Evolutionary conservation across 2,113 vertebrate species (phyloP), one percentile per base, ranked within the genome.

Genomic region (Struthio camelus): DNA sequence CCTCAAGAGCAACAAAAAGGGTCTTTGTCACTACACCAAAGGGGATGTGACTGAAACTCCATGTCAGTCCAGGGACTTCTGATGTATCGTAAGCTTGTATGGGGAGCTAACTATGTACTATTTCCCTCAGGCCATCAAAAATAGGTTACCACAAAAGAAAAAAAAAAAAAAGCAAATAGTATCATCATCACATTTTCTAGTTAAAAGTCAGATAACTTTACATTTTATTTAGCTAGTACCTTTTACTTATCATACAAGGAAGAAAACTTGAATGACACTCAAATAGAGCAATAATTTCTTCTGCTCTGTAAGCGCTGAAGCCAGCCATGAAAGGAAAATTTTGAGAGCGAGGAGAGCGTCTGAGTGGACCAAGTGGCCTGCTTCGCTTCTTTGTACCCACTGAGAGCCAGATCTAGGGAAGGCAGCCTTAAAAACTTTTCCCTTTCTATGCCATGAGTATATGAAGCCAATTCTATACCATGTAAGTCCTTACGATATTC

Each of bases 21-120:
- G 46, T 72, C 65, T 86, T 83, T 92, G 91, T 94, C 38, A 75
- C 66, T 87, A 82, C 93, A 83, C 64, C 6, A 73, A 92, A 97
- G 58, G 4, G 38, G 92, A 87, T 79, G 15, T 28, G 40, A 64
- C 40, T 46, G 61, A 73, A 86, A 40, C 25, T 81, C 32, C 46
- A 36, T 34, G 61, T 85, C 81, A 89, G 16, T 32, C 40, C 5
- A 4, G 36, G 54, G 69, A 56, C 46, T 81, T 94, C 11, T 96
- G 66, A 38, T n/a, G 19, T 42, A 38, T 42, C 34, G 4, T 48
- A 92, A 56, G 18, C 25, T 93, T 78, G 81, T 83, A 12, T 56
- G 42, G 38, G 85, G 30, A 44, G 23, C 14, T 70, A 91, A 56
- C 30, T 65, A 51, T 27, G 36, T 16, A 79, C 27, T 77, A 11